Conservation (phyloP, 1,140 invertebrate species). For the Helicorthomorpha holstii region DNA sequence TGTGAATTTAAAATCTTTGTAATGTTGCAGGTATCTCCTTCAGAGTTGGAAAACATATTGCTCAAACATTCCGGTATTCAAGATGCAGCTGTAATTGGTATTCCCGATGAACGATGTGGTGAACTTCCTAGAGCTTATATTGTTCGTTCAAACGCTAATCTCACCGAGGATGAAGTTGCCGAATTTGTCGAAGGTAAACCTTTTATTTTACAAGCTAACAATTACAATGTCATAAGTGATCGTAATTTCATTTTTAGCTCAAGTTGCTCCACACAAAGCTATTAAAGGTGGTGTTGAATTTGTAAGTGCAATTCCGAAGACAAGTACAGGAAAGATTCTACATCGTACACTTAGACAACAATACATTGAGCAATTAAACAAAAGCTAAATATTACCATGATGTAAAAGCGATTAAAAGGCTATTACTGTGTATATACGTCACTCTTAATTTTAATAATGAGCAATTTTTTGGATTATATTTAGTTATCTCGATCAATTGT, state of each 20-base stretch:
- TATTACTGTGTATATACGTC: too few relatives aligned
- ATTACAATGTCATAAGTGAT: neutral
- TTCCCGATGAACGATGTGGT: conserved; percentile 47
- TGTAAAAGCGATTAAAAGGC: too few relatives aligned
- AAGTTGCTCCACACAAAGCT: conserved; percentile 21
- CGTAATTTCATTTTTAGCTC: conserved; percentile 9
- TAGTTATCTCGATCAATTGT: too few relatives aligned
- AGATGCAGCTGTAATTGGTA: conserved; percentile 64
- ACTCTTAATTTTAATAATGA: too few relatives aligned
- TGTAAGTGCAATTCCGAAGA: conserved; percentile 50
- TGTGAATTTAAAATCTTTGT: neutral
- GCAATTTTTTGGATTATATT: too few relatives aligned
- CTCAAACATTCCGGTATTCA: conserved; percentile 48
- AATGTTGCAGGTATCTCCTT: conserved; percentile 52
- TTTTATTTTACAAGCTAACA: too few relatives aligned
- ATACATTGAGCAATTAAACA: too few relatives aligned
- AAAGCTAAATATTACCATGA: too few relatives aligned
- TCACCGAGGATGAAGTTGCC: conserved; percentile 30
- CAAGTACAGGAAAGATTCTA: conserved; percentile 53
- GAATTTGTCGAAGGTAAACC: conserved; percentile 29
- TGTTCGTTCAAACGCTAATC: conserved; percentile 36
- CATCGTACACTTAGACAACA: conserved; percentile 31
- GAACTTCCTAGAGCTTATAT: conserved; percentile 62
- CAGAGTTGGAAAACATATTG: conserved; percentile 66
- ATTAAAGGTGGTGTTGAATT: conserved; percentile 42